phyloP scores from a whole-genome alignment of 2,797 vertebrate species.

The Crax fasciolata region DNA sequence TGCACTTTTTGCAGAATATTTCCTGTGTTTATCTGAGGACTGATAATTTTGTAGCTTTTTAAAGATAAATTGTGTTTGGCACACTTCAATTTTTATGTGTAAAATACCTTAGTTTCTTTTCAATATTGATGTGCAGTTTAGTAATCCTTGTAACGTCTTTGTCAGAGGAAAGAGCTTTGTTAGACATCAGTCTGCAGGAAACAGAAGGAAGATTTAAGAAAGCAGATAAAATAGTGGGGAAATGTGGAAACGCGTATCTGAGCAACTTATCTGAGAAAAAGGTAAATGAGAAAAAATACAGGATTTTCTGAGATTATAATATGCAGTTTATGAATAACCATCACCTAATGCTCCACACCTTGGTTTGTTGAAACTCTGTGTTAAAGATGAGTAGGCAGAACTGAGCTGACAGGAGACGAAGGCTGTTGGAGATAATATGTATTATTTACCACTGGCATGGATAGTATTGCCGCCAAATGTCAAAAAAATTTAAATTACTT shows the following conservation, averaged over 20 bases:
- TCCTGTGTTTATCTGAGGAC: neutral
- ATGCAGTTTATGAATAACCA: neutral
- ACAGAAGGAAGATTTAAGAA: conserved; percentile 11
- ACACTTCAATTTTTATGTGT: neutral
- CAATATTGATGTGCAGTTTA: neutral
- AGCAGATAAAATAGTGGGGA: neutral
- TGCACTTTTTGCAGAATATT: neutral
- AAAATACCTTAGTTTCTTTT: conserved; percentile 11
- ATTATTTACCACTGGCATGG: neutral
- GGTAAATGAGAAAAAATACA: neutral
- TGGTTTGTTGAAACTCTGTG: neutral
- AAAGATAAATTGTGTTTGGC: conserved; percentile 15
- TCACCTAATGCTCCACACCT: neutral
- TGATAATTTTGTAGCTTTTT: neutral
- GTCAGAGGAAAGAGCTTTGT: conserved; percentile 40
- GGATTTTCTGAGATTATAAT: neutral
- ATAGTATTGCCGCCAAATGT: neutral
- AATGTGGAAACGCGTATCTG: neutral
- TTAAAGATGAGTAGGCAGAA: neutral
- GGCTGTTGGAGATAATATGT: neutral
- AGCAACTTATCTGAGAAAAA: neutral
- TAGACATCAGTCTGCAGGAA: conserved; percentile 36
- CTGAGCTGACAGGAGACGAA: neutral
- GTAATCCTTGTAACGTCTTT: conserved; percentile 54
- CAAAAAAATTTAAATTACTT: neutral